These are phyloP conservation scores for Alauda arvensis DNA, from an alignment of 2,797 vertebrate genomes.

Conservation along the genomic window DNA sequence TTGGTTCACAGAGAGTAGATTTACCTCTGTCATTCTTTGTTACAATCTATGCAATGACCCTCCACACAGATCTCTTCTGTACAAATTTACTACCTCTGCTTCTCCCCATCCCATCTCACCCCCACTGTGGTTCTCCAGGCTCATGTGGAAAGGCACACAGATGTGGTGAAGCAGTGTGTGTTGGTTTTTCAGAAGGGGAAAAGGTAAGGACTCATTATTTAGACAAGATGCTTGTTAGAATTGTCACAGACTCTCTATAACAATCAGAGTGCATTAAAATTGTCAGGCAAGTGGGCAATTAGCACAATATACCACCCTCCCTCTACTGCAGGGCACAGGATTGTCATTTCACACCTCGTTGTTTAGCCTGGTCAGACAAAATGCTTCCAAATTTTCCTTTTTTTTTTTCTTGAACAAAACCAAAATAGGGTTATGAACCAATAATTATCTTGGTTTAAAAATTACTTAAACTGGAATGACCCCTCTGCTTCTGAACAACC, in stretches of 20 bases:
- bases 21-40: neutral
- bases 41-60: rapidly evolving
- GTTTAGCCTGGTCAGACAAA: neutral
- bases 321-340: neutral
- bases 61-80: neutral
- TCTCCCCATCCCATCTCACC: neutral
- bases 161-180: neutral
- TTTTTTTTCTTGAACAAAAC: neutral
- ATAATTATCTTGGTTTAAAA: neutral
- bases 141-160: rapidly evolving
- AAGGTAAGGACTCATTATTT: neutral
- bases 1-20: neutral
- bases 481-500: neutral
- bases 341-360: neutral
- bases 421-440: neutral
- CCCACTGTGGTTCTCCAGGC: neutral
- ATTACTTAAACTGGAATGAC: neutral
- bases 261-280: neutral
- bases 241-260: neutral
- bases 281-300: rapidly evolving
- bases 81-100: neutral
- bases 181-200: neutral
- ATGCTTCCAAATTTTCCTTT: neutral
- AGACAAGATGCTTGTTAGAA: neutral
- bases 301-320: too few species aligned